Percentiles rank a stretch among this genome's conserved stretches.
These are phyloP conservation scores for Drosophila barbarae DNA, from an alignment of 2,888 invertebrate species.

Conservation along the genomic window DNA sequence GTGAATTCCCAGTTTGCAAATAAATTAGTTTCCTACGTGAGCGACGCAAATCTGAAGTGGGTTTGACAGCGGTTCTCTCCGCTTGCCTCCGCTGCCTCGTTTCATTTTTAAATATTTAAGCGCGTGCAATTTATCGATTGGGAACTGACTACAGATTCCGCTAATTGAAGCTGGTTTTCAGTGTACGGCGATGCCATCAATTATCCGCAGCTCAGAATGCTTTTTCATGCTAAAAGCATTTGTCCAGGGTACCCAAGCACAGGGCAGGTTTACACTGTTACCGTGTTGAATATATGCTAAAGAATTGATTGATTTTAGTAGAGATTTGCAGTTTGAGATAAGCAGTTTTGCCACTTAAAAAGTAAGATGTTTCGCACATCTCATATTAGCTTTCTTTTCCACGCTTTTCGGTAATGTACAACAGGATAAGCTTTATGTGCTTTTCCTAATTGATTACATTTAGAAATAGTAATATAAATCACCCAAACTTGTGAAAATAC, in stretches of 20 bases:
- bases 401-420: background rate
- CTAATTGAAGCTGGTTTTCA: constrained; percentile 67
- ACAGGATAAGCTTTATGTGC: background rate
- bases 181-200: constrained; percentile 55
- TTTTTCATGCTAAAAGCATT: constrained; percentile 43
- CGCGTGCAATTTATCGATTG: constrained; percentile 60
- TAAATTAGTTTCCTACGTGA: constrained; percentile 70
- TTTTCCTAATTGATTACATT: background rate
- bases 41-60: constrained; percentile 70
- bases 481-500: background rate
- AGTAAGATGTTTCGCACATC: no score
- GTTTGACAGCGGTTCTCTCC: constrained; percentile 61
- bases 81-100: background rate
- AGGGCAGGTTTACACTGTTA: constrained; percentile 2
- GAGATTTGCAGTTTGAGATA: background rate
- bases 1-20: constrained; percentile 66
- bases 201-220: constrained; percentile 61
- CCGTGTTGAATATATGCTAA: no score
- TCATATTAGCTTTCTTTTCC: no score
- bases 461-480: background rate
- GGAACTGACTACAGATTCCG: constrained; percentile 45
- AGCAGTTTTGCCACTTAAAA: background rate
- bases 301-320: background rate
- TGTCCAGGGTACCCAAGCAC: constrained; percentile 11
- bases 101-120: constrained; percentile 59